Base-by-base conservation (phyloP, 2,113 vertebrate genomes). In the human (Homo sapiens) region DNA sequence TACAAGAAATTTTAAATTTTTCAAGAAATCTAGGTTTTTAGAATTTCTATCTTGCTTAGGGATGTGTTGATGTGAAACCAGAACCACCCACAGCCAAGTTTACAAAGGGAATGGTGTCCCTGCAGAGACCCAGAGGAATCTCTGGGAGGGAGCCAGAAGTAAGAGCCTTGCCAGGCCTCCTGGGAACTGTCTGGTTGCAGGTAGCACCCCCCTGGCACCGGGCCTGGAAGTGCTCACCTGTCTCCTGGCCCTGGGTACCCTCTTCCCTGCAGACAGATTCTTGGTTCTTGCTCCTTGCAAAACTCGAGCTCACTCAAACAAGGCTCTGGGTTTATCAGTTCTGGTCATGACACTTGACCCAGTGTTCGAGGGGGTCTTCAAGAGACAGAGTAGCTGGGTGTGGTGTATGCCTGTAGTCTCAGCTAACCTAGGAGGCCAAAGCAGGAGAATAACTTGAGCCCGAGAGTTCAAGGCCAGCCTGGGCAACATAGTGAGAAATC, bases 1-100 rank as follows among this genome's bases (percentile, higher is more conserved):
- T 50, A 25, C 38, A 87, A 55, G 13, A 68, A 75, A 97, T 9
- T 81, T 6, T 91, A 95, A 20, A 45, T 35, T 89, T 96, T 94
- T 95, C 17, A 80, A 38, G 50, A 94, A 94, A 90, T 85, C 23
- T 35, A 64, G 3, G 45, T 38, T 94, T 92, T 95, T 32, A 79
- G 76, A n/a, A 35, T 94, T 83, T 93, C 57, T 86, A 0, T 64
- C 87, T 85, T 76, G 57, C 43, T 89, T 32, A 52, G 76, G 12
- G 75, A 73, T 50, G 27, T 78, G 57, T 66, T 81, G 35, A 40
- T 73, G 13, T 89, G 43, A 89, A 70, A 92, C 7, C 3, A 96
- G 88, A 89, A 92, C 68, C 43, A 82, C 82, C 73, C 68, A 52
- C 4, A 59, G 78, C 73, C 48, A 38, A 57, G n/a, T 78, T 90